Evolutionary conservation across 2,888 invertebrate genomes (phyloP).

Genomic region (Automeris io): DNA sequence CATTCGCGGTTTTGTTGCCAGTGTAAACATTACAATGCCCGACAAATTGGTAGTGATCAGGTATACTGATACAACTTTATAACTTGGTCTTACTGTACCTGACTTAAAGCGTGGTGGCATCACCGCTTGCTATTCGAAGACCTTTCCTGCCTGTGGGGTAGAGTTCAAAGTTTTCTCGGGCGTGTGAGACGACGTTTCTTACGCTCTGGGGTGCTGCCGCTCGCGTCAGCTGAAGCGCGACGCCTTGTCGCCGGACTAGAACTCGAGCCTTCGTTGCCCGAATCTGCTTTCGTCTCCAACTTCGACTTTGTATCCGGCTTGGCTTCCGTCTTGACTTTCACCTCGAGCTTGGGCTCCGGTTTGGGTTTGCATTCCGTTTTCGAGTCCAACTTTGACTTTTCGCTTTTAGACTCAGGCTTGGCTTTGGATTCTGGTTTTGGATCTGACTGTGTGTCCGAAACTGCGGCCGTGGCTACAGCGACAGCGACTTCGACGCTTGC

Average conservation of each 20-base stretch:
- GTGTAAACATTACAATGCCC: too few species aligned
- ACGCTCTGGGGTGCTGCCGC: slow-evolving; percentile 53
- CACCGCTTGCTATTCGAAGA: background rate
- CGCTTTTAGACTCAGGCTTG: slow-evolving; percentile 22
- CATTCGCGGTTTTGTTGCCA: too few species aligned
- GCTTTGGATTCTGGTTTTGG: slow-evolving; percentile 21
- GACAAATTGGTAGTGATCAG: too few species aligned
- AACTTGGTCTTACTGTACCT: too few species aligned
- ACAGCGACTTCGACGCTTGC: slow-evolving; percentile 16
- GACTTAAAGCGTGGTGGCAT: too few species aligned
- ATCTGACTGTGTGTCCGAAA: slow-evolving; percentile 20
- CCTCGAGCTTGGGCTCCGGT: slow-evolving; percentile 18
- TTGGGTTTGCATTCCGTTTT: slow-evolving; percentile 28
- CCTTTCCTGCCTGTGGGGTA: background rate
- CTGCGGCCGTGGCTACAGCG: slow-evolving; percentile 16
- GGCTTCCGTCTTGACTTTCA: slow-evolving; percentile 24
- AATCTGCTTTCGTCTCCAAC: slow-evolving; percentile 27
- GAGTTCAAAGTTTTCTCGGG: slow-evolving; percentile 58
- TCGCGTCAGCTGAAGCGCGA: slow-evolving; percentile 52
- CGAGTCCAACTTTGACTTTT: slow-evolving; percentile 21
- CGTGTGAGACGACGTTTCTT: slow-evolving; percentile 70
- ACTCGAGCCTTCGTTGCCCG: slow-evolving; percentile 22
- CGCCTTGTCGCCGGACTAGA: slow-evolving; percentile 50
- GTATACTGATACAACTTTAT: too few species aligned
- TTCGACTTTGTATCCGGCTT: slow-evolving; percentile 21